These are phyloP conservation scores for Drepana arcuata DNA, from an alignment of 1,140 invertebrate genomes.

Conservation along the genomic window DNA sequence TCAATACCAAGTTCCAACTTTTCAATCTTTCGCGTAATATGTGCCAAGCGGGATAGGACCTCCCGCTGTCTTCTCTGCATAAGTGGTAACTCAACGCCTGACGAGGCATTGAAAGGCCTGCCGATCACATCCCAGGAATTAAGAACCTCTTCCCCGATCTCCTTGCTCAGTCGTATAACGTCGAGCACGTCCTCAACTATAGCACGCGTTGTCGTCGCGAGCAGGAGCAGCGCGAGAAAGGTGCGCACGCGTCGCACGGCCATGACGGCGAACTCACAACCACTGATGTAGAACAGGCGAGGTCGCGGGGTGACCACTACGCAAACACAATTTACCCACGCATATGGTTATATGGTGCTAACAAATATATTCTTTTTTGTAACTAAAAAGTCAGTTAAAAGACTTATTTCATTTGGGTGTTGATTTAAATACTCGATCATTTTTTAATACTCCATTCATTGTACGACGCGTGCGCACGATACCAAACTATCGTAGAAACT, in stretches of 20 bases:
- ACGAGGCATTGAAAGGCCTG: slow-evolving; percentile 64
- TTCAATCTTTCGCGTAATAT: slow-evolving; percentile 60
- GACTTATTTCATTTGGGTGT: too few species aligned
- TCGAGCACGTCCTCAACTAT: slow-evolving; percentile 74
- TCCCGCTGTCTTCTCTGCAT: slow-evolving; percentile 71
- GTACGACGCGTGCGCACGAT: too few species aligned
- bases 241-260: slow-evolving; percentile 28
- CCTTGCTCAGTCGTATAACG: slow-evolving; percentile 74
- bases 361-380: too few species aligned
- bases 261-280: slow-evolving; percentile 44
- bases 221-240: slow-evolving; percentile 25
- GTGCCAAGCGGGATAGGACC: slow-evolving; percentile 64
- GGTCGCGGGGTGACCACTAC: slow-evolving; percentile 35
- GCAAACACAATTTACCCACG: slow-evolving; percentile 11
- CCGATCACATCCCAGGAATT: slow-evolving; percentile 76
- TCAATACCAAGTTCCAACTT: slow-evolving; percentile 35
- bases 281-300: slow-evolving; percentile 31
- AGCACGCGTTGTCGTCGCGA: slow-evolving; percentile 30
- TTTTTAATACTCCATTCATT: too few species aligned
- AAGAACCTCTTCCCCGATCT: slow-evolving; percentile 72
- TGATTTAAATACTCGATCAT: too few species aligned
- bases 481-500: too few species aligned
- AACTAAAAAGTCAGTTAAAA: too few species aligned
- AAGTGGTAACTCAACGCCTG: slow-evolving; percentile 73
- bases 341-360: too few species aligned